Base-by-base conservation (phyloP, 37 sponge, comb jelly and placozoan genomes). In the Beroe forskalii region DNA sequence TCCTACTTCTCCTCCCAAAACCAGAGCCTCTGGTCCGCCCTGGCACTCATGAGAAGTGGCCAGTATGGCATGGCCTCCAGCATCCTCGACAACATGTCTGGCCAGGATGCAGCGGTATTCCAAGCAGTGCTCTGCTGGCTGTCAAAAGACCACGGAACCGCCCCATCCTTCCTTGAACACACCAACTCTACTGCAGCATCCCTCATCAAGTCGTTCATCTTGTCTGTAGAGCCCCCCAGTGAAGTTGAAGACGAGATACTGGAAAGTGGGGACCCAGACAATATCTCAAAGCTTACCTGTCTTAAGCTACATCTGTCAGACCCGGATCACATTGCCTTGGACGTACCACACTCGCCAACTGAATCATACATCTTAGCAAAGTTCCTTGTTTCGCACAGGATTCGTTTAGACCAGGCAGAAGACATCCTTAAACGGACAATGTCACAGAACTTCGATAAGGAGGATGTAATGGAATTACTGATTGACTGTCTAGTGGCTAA, bases 51-150 rank as follows among this genome's bases (percentile, higher is more conserved):
- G 86, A 80, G 30, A 44, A 14, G 55, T 14, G 86, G 86, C 28
- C 30, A 43, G 44, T 80, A 80, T 43, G 86, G 86, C 0, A 22
- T 27, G 55, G 86, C 86, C 40, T 80, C 86, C 35, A 44, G 55
- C 48, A 80, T 80, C 48, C 86, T 80, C 40, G 86, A 80, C 86
- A 80, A 23, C 86, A 44, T 80, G 43, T 0, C 30, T 41, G 86
- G 55, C 0, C 20, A 80, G 6, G 72, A 69, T 35, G 44, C 35
- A n/a, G 48, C 48, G 0, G 86, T 80, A 6, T 80, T 80, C 86
- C 86, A 80, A 37, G 86, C 86, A 4, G 86, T 80, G 9, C 55
- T 80, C 25, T 23, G 55, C n/a, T 80, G 86, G 86, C 2, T 80
- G 3, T 80, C 86, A 23, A 3, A 24, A 44, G 86, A 80, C 42